These are phyloP conservation scores for Megaleporinus macrocephalus DNA, from an alignment of 2,113 vertebrate species.

Conservation along the genomic window DNA sequence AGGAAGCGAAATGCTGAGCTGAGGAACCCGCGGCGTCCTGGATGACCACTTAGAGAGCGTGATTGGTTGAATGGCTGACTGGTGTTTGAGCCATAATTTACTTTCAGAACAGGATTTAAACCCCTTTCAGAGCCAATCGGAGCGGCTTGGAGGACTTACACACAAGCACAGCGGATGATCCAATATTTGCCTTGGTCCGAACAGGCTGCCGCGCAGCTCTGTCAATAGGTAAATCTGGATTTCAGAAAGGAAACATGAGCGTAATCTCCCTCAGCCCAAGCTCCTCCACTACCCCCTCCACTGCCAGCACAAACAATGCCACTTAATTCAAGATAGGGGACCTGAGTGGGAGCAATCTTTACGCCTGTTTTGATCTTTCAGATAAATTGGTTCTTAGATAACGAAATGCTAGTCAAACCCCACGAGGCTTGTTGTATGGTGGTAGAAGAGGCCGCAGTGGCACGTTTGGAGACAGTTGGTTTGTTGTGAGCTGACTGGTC, in stretches of 20 bases:
- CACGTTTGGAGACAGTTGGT: slow-evolving; percentile 12
- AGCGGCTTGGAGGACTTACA: not conserved
- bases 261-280: not conserved
- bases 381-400: not conserved
- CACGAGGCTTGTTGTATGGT: not conserved
- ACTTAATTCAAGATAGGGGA: not conserved
- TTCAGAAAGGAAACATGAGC: slow-evolving; percentile 2
- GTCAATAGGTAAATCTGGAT: slow-evolving; percentile 30
- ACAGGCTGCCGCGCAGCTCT: slow-evolving; percentile 3
- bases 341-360: not conserved
- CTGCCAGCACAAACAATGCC: not conserved
- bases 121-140: not conserved
- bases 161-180: not conserved
- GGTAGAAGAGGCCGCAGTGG: not conserved
- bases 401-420: not conserved
- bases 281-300: not conserved
- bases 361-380: not conserved
- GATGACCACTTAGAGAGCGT: not conserved
- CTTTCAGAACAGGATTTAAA: not conserved
- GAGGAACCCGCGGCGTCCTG: not conserved
- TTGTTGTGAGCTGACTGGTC: slow-evolving; percentile 41
- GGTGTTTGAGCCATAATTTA: not conserved
- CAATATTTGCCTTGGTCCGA: slow-evolving; percentile 19
- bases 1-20: too few species aligned
- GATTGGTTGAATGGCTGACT: not conserved